Conservation (phyloP, 2,888 invertebrate species). For the Salticus scenicus region DNA sequence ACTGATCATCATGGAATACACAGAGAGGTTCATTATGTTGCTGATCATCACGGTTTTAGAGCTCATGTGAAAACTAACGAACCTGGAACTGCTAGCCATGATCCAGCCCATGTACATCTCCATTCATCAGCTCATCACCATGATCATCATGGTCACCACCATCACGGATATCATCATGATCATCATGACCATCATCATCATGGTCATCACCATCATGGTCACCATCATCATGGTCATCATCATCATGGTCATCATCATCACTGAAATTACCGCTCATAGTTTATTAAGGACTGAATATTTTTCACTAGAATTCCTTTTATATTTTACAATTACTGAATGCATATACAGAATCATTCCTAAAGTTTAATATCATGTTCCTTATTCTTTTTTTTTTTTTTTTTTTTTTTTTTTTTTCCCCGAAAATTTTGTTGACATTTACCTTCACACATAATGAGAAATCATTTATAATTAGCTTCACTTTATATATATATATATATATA, state of each 20-base stretch:
- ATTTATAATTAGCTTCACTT: too few species aligned
- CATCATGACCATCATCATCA: constrained; percentile 6
- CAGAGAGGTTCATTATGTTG: constrained; percentile 45
- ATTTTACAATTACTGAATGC: too few species aligned
- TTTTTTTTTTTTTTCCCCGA: too few species aligned
- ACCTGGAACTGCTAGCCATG: constrained; percentile 44
- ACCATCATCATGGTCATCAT: constrained; percentile 18
- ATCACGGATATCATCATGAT: constrained; percentile 22
- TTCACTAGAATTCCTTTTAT: too few species aligned
- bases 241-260: constrained; percentile 13
- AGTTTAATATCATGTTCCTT: too few species aligned
- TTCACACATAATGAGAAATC: too few species aligned
- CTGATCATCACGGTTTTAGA: constrained; percentile 42
- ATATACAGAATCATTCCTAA: too few species aligned
- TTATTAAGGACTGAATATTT: too few species aligned
- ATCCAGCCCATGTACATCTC: constrained; percentile 38
- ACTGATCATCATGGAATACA: constrained; percentile 54
- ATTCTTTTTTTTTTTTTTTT: too few species aligned
- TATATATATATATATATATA: too few species aligned
- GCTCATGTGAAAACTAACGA: constrained; percentile 33
- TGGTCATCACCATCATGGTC: constrained; percentile 22
- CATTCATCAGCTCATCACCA: constrained; percentile 33
- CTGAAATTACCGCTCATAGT: too few species aligned
- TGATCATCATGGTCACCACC: constrained; percentile 18
- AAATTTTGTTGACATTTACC: too few species aligned